Evolutionary conservation across 2,113 vertebrate genomes (phyloP).

Genomic region (Galemys pyrenaicus): DNA sequence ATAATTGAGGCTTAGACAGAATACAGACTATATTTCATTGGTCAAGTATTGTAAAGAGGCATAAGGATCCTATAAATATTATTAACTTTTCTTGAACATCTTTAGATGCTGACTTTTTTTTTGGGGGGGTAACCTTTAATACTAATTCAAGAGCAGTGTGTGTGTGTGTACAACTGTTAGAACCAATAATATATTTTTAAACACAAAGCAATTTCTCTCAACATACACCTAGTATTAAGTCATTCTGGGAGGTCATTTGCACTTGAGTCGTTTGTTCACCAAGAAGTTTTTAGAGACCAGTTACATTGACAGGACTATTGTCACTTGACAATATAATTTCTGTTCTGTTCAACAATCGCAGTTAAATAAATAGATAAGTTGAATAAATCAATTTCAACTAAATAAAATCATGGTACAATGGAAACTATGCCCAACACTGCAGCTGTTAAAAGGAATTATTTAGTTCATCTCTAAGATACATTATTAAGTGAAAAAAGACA

Average conservation of each 20-base stretch:
- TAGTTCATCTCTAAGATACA: not conserved
- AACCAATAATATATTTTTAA: constrained; percentile 1
- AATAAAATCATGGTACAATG: not conserved
- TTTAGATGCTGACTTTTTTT: not conserved
- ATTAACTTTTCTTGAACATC: not conserved
- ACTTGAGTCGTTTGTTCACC: not conserved
- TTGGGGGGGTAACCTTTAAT: not conserved
- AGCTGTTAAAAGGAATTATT: not conserved
- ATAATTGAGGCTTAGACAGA: not conserved
- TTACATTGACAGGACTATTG: not conserved
- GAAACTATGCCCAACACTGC: constrained; percentile 7
- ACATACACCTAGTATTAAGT: not conserved
- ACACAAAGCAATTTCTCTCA: constrained; percentile 17
- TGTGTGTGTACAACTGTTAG: not conserved
- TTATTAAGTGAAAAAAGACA: constrained; percentile 29
- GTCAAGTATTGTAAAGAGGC: not conserved
- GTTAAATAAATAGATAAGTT: not conserved
- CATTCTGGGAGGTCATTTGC: not conserved
- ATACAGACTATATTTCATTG: not conserved
- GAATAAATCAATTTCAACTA: constrained; percentile 41
- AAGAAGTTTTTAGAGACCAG: not conserved
- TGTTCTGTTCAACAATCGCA: constrained; percentile 3
- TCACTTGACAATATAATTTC: not conserved
- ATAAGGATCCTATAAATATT: not conserved
- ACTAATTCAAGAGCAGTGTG: not conserved